A percentile compares a stretch with the other conserved stretches of the same genome.
phyloP scores from a whole-genome alignment of 2,888 invertebrate genomes.

The Crepidodera aurea region DNA sequence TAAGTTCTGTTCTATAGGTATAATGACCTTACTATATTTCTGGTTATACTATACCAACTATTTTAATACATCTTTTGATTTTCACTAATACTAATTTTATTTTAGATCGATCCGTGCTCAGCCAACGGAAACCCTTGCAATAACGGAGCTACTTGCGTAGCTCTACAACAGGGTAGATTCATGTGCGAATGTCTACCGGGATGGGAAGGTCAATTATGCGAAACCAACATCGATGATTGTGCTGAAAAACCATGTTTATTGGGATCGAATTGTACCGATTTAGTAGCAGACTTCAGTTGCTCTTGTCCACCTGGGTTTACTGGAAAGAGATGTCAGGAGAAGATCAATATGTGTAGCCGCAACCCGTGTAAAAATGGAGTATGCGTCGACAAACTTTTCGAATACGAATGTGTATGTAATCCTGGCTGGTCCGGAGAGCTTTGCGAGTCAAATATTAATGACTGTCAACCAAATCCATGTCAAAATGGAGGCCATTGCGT shows the following conservation, averaged over 20 bases:
- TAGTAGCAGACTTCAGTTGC: conserved; percentile 93
- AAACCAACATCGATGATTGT: conserved; percentile 92
- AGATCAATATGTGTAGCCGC: conserved; percentile 89
- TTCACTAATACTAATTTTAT: no score
- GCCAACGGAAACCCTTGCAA: conserved; percentile 90
- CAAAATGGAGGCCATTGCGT: conserved; percentile 91
- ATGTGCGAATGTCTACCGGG: conserved; percentile 96
- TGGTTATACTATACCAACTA: no score
- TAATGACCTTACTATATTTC: no score
- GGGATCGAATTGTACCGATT: conserved; percentile 91
- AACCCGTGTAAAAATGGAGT: conserved; percentile 93
- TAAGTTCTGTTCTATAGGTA: no score
- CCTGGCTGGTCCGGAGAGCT: conserved; percentile 89
- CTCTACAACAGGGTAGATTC: conserved; percentile 89
- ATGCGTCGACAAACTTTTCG: conserved; percentile 88
- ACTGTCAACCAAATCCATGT: conserved; percentile 89
- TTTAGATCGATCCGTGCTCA: conserved; percentile 87
- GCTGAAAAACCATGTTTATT: conserved; percentile 90
- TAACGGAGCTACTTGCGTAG: conserved; percentile 89
- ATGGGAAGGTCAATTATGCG: conserved; percentile 97
- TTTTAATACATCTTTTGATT: no score
- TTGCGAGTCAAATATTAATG: conserved; percentile 92
- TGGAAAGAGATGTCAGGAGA: conserved; percentile 94
- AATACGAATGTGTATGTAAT: conserved; percentile 88
- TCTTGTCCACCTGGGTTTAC: conserved; percentile 93